A percentile compares a stretch with the other conserved stretches of the same genome.
Evolutionary conservation across 2,888 invertebrate species (phyloP).

Genomic region (Epinotia ramella): DNA sequence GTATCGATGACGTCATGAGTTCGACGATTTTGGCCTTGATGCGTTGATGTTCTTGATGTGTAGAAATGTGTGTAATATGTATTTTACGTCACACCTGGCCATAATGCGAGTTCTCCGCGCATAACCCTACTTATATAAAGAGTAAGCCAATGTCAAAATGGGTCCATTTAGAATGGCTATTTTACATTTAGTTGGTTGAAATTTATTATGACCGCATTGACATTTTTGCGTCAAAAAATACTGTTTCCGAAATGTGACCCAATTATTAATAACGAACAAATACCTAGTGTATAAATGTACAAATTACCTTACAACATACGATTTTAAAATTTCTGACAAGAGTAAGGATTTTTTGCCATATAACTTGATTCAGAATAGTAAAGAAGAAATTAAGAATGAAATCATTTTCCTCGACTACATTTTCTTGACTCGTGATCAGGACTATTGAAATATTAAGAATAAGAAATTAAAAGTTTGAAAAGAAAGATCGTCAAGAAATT

Average conservation of each 20-base stretch:
- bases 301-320: conserved; percentile 13
- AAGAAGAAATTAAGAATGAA: background rate
- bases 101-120: too few species aligned
- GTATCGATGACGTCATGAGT: too few species aligned
- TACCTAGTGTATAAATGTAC: conserved; percentile 27
- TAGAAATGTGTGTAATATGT: too few species aligned
- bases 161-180: conserved; percentile 9
- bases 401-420: conserved; percentile 4
- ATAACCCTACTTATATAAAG: conserved; percentile 58
- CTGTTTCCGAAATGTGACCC: conserved; percentile 66
- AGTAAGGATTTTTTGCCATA: background rate
- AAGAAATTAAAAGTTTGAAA: background rate
- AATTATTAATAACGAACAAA: conserved; percentile 49
- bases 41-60: too few species aligned
- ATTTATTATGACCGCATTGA: conserved; percentile 63
- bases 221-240: conserved; percentile 61
- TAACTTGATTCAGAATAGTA: background rate
- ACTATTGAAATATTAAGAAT: background rate
- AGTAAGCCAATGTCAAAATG: conserved; percentile 30
- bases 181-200: conserved; percentile 53
- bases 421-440: conserved; percentile 10
- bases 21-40: too few species aligned
- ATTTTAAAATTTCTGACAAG: background rate
- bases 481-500: conserved; percentile 1
- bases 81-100: too few species aligned